phyloP scores from a whole-genome alignment of 1,140 invertebrate genomes.

The Paraescarpia echinospica region DNA sequence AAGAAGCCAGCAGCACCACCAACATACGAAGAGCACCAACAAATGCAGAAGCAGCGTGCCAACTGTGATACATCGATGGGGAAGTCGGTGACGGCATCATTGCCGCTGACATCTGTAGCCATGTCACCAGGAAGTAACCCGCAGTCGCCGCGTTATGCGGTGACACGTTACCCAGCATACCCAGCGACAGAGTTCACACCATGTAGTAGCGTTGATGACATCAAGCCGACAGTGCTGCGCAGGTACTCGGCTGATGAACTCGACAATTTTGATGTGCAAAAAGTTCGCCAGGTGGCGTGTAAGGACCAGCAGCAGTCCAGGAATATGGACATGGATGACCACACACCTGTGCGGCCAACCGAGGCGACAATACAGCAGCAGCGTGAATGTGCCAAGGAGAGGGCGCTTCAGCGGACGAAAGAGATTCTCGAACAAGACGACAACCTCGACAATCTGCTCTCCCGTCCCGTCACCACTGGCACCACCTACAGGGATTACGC shows the following conservation, averaged over 20 bases:
- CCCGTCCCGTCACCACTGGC: neutral
- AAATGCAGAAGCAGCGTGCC: neutral
- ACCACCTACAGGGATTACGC: neutral
- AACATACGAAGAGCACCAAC: neutral
- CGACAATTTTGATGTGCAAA: neutral
- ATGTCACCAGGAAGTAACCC: neutral
- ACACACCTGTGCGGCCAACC: neutral
- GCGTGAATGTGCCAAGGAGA: conserved; percentile 36
- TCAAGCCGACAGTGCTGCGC: neutral
- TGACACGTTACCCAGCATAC: conserved; percentile 20
- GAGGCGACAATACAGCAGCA: conserved; percentile 71
- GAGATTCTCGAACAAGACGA: neutral
- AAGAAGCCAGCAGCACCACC: neutral
- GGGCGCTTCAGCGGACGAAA: neutral
- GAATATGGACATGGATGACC: conserved; percentile 64
- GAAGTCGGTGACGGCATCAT: neutral
- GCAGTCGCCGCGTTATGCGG: neutral
- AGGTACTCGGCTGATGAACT: conserved; percentile 14
- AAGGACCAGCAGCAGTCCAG: neutral
- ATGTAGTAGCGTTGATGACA: neutral
- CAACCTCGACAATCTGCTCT: neutral
- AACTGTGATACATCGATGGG: neutral
- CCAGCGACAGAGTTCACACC: neutral
- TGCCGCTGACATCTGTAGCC: neutral
- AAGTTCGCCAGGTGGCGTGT: neutral